Base-by-base conservation (phyloP, 2,113 vertebrate species). In the Takifugu bimaculatus region DNA sequence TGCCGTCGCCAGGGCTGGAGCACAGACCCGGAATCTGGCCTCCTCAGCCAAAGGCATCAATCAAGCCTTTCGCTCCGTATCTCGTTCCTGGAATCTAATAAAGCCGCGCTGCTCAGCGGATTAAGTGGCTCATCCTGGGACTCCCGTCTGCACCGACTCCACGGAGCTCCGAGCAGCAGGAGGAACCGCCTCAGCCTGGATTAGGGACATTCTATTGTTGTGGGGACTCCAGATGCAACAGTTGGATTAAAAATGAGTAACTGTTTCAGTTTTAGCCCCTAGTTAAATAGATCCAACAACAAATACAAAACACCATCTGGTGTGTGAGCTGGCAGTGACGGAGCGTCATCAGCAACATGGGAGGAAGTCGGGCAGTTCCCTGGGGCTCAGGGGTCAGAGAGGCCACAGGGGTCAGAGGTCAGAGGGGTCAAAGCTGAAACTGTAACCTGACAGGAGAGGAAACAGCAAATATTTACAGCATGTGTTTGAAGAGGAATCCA, bases 121-220 rank as follows among this genome's bases (percentile, higher is more conserved):
- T 20, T 20, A 20, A 39, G 67, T 15, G 73, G 47, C 59, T 64
- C 65, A 72, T 80, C 67, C 70, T 75, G 53, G 29, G 3, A 48
- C 50, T 56, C 68, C 26, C 60, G 44, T 62, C 25, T 14, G 29
- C 50, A 20, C 39, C 63, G 20, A 20, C 20, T 20, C 20, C 20
- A 20, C 20, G 20, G 20, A 20, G 20, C 20, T 20, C 20, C 20
- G 20, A 20, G 20, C 20, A 20, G 20, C 20, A 20, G 20, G 20
- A 20, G 20, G 20, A 20, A 20, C 20, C 20, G 20, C 20, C 20
- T 20, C 20, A 20, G 20, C 20, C 20, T 20, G 20, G 20, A 20
- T 20, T 20, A 20, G 20, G 20, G 20, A 20, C 20, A 20, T 20
- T 20, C 20, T 20, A 20, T 20, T 20, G 20, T 20, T 20, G 20